Evolutionary conservation across 2,888 invertebrate species (phyloP).

Genomic region (Limenitis camilla): DNA sequence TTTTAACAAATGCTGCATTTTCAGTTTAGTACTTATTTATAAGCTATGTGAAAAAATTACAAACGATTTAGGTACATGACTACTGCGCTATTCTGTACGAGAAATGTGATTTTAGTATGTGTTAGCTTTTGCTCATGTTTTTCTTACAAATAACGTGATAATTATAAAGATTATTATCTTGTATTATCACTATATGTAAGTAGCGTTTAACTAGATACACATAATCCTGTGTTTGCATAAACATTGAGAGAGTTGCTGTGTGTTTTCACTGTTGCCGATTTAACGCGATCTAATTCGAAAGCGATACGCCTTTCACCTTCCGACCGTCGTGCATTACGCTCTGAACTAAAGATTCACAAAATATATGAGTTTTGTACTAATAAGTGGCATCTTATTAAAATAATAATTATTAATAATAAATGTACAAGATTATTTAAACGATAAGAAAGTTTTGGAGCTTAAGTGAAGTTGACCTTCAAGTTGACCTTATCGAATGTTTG

Average conservation of each 20-base stretch:
- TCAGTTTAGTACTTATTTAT: no score
- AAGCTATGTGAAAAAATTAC: no score
- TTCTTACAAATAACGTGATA: neutral
- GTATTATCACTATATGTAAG: neutral
- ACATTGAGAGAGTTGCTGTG: conserved; percentile 29
- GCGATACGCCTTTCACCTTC: conserved; percentile 72
- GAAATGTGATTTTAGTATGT: no score
- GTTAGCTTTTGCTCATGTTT: no score
- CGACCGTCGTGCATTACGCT: conserved; percentile 46
- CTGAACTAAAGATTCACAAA: conserved; percentile 18
- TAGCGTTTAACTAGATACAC: conserved; percentile 4
- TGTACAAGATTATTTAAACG: no score
- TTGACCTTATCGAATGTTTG: no score
- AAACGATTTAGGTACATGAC: no score
- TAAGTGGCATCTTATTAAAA: neutral
- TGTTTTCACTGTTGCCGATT: conserved; percentile 62
- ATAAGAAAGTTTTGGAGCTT: no score
- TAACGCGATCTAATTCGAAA: conserved; percentile 70
- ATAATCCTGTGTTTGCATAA: conserved; percentile 22
- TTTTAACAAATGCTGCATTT: no score
- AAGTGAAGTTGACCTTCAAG: no score
- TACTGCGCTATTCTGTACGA: no score
- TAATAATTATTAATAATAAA: neutral
- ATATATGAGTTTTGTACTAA: no score
- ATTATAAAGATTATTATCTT: neutral